Evolutionary conservation across 2,797 vertebrate genomes (phyloP), one percentile per base, ranked within the genome.

Genomic region (Myoxocephalus aenaeus): DNA sequence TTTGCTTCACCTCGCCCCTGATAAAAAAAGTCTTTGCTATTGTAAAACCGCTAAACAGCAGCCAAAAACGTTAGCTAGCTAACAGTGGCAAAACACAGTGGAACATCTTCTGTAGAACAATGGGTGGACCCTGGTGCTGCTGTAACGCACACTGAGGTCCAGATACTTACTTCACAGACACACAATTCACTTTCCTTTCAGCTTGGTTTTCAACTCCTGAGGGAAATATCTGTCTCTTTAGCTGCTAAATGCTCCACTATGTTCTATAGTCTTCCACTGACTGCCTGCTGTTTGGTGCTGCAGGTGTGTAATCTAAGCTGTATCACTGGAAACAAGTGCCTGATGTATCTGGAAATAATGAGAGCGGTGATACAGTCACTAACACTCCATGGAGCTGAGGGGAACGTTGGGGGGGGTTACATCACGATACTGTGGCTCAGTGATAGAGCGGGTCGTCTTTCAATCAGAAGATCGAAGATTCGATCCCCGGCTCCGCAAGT

Each of bases 91-190:
- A 50, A 50, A 50, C 48, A 50, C 48, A 85, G 83, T 84, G 85
- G 86, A 86, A 91, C 90, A n/a, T n/a, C 86, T 83, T 87, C 84
- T 80, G 70, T 78, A 84, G 68, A 75, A 82, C 82, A 88, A 73
- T 89, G 90, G 91, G 89, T 42, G 86, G 87, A 87, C 85, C 8
- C 76, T 69, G 61, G 2, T 25, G 22, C 48, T 18, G 29, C 73
- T 78, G 68, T 56, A 68, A 65, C 73, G 86, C 82, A 79, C 85
- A 73, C 17, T 63, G 63, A 80, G 58, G 83, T 85, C 84, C 89
- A 84, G 66, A 84, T 50, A 75, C 75, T 88, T 88, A 14, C 13
- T 42, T 5, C 40, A 42, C 89, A 81, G 92, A 42, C 40, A 14
- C 40, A 42, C 14, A 13, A 42, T 42, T 14, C 13, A 14, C 13